Evolutionary conservation across 2,797 vertebrate species (phyloP), one percentile per base, ranked within the genome.

Genomic region (Oryzias sinensis): DNA sequence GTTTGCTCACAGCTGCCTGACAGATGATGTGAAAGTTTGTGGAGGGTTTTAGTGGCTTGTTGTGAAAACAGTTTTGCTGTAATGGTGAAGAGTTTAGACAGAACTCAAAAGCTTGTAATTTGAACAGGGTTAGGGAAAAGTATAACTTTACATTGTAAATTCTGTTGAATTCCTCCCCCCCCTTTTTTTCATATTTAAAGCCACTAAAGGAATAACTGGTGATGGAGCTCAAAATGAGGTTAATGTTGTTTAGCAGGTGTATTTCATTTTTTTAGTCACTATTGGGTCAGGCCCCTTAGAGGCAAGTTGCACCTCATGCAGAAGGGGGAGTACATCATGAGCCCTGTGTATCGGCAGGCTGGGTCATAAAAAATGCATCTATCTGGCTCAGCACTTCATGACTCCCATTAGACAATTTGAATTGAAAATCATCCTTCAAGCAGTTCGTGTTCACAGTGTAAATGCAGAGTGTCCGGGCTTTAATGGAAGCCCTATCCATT

Each of bases 1-100:
- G 65, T 86, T 87, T 76, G 78, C 81, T 89, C 76, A 72, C 87
- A 87, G 88, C 86, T 88, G 88, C 78, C 71, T 86, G 84, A 85
- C 77, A 89, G 79, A 84, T 90, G 85, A 83, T 76, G 70, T 79
- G 77, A 57, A 53, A 64, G 56, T 66, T 79, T 81, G 79, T 70
- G 41, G 61, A 72, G 80, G 65, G 78, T 79, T 82, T 83, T 86
- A 68, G 77, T 68, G 72, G 76, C 87, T 86, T 90, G 88, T 90
- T 90, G 88, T 86, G 85, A 89, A 85, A 84, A 75, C 59, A 15
- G 70, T 84, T 82, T 59, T 49, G 76, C 72, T 54, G 71, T 70
- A 69, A 65, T 73, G 79, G 79, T 62, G 51, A 88, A 87, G 62
- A 69, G 50, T 59, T 61, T 57, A 54, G 70, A 70, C 74, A 56